Base-by-base conservation (phyloP, 2,888 invertebrate genomes). In the Acrocyrtus sp. region DNA sequence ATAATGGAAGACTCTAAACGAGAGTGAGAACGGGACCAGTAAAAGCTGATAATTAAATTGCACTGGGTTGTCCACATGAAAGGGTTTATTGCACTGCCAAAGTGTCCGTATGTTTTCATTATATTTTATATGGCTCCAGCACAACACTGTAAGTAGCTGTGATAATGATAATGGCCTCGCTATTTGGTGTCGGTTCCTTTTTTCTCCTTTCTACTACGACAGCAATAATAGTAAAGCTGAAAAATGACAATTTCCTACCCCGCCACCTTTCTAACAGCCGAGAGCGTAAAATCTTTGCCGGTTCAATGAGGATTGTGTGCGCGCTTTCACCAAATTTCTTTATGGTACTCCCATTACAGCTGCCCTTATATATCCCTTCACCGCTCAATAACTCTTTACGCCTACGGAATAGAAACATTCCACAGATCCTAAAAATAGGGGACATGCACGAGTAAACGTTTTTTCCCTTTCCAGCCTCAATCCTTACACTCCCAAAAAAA, bases 211-310 rank as follows among this genome's bases (percentile, higher is more conserved):
- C 5, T 8, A 34, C 34, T 34, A 34, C 34, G 6, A 34, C 6
- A 24, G 21, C 57, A 57, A 53, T 67, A 75, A 69, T 57, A 67
- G 67, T 67, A 67, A 67, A 67, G 58, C 58, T 67, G 39, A 26
- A 67, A 57, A 60, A 73, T 76, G 72, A 68, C 75, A 76, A 76
- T 76, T 75, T 75, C 75, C 75, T 75, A 65, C 68, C 41, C 72
- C 72, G 75, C 72, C 70, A 73, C 74, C 74, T 74, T 58, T 43
- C 67, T 58, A 67, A 67, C 57, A 67, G 67, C 57, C 34, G 34
- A 58, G 39, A 67, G 67, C 57, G 65, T 56, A 66, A 67, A 67
- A 58, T 57, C 67, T 67, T 67, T 39, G n/a, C 51, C 67, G 58
- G 67, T 58, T 67, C 67, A 67, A 67, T 67, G 67, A 67, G 50